Evolutionary conservation across 2,113 vertebrate genomes (phyloP), one percentile per base, ranked within the genome.

Genomic region (Lasiurus borealis): DNA sequence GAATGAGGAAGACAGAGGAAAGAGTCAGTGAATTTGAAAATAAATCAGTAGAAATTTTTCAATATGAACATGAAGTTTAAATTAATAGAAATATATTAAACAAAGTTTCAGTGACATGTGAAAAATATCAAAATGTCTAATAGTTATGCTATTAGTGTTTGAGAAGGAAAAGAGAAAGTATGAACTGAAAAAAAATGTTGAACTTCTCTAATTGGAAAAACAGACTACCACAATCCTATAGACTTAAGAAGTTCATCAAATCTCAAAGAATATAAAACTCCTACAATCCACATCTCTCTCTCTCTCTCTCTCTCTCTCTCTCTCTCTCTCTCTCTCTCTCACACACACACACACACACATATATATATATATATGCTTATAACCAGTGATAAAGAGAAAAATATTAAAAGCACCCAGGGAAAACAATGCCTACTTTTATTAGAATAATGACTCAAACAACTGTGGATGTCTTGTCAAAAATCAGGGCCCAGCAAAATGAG

Each of bases 181-280:
- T 29, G 62, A 27, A 64, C 3, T 64, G 62, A 29, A 64, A 64
- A 62, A 64, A 29, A 29, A 23, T 3, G 11, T 29, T 62, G 27
- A 62, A 64, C 7, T 72, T 85, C 6, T 19, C 11, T 72, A 46
- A 71, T 81, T 75, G 81, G 31, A 96, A 50, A 84, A 27, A 77
- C 54, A 64, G 5, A 40, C 21, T 9, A 59, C 21, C 57, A 25
- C 57, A 59, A 59, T 59, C 21, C 16, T 59, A 78, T 8, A 69
- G 23, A 77, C 50, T 80, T n/a, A 68, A 95, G 44, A 94, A 90
- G 15, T 25, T 31, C 16, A 95, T 31, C 23, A 82, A 82, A 81
- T n/a, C 40, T n/a, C 54, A 91, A 46, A 21, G 1, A 92, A 48
- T 7, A 44, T 29, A 64, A 25, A 25, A 4, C 14, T 7, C 1